Conservation (phyloP, 2,113 vertebrate species). For the Psilopogon haemacephalus region DNA sequence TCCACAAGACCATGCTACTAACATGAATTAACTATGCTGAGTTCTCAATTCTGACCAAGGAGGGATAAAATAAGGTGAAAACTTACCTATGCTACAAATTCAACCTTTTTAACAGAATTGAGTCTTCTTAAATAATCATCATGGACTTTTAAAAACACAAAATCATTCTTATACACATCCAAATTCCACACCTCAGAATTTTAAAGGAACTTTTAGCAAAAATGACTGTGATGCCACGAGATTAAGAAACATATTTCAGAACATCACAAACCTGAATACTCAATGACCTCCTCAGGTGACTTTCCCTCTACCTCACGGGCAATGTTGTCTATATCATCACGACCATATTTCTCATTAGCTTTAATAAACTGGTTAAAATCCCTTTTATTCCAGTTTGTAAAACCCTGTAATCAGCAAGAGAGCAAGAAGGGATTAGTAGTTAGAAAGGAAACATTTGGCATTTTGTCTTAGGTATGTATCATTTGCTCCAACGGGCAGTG, state of each 20-base stretch:
- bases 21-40: neutral
- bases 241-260: neutral
- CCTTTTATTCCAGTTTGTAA: slow-evolving; percentile 90
- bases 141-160: neutral
- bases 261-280: slow-evolving; percentile 84
- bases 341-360: slow-evolving; percentile 90
- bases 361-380: slow-evolving; percentile 94
- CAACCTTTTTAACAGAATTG: neutral
- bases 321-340: slow-evolving; percentile 89
- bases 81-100: neutral
- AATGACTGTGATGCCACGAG: neutral
- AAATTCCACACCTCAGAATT: neutral
- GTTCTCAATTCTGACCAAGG: neutral
- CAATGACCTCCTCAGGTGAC: slow-evolving; percentile 88
- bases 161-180: neutral
- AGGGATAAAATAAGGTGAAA: neutral
- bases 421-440: neutral
- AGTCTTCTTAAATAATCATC: neutral
- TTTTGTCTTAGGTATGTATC: neutral
- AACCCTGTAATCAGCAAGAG: slow-evolving; percentile 77
- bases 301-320: slow-evolving; percentile 89
- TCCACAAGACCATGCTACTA: neutral
- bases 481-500: neutral
- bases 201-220: neutral
- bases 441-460: neutral